A percentile compares a stretch with the other conserved stretches of the same genome.
phyloP scores from a whole-genome alignment of 2,888 invertebrate genomes.

The Scelioninae gen. 2 region DNA sequence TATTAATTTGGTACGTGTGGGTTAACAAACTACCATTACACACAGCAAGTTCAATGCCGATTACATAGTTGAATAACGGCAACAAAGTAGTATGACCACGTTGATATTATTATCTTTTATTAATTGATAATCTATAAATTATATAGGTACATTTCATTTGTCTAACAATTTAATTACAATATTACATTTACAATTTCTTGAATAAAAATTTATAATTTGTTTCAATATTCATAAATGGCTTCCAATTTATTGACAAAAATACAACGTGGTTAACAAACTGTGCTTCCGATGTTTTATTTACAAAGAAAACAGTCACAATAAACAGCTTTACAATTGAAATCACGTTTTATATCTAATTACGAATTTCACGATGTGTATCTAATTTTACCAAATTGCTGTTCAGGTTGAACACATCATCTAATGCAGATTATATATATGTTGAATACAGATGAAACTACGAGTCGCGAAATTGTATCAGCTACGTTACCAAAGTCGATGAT shows the following conservation, averaged over 20 bases:
- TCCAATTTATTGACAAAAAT: constrained; percentile 18
- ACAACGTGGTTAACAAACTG: constrained; percentile 52
- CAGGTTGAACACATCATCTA: constrained; percentile 29
- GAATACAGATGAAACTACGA: constrained; percentile 23
- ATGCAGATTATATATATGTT: constrained; percentile 32
- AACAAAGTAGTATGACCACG: constrained; percentile 55
- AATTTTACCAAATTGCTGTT: constrained; percentile 34
- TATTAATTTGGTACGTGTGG: no score
- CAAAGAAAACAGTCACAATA: constrained; percentile 50
- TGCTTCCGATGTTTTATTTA: constrained; percentile 53
- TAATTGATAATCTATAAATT: constrained; percentile 26
- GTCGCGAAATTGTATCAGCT: constrained; percentile 26
- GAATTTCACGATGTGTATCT: constrained; percentile 51
- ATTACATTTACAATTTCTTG: constrained; percentile 31
- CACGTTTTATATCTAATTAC: constrained; percentile 36
- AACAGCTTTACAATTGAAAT: constrained; percentile 44
- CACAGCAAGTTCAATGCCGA: constrained; percentile 57
- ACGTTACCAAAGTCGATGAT: constrained; percentile 46
- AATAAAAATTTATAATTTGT: constrained; percentile 25
- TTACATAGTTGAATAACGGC: constrained; percentile 49
- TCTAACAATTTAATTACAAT: constrained; percentile 48
- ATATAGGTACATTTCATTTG: constrained; percentile 35
- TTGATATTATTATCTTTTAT: constrained; percentile 32
- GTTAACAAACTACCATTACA: constrained; percentile 57
- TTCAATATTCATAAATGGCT: constrained; percentile 23